A percentile compares a stretch with the other conserved stretches of the same genome.
Conservation (phyloP, 2,113 vertebrate genomes). For the Ivindomyrus marchei region DNA sequence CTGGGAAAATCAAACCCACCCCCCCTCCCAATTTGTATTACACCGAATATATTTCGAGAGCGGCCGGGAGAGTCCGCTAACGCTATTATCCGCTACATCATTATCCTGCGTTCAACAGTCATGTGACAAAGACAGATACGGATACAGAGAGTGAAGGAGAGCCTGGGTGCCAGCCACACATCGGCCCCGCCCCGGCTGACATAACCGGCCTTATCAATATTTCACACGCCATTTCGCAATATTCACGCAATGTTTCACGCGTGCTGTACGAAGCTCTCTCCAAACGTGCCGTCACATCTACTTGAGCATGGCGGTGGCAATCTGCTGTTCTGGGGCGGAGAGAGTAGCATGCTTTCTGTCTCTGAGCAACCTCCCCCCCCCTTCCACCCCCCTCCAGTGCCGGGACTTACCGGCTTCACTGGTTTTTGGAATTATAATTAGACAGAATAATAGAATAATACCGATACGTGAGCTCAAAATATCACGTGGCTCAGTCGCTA, state of each 20-base stretch:
- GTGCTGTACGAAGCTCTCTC: conserved; percentile 38
- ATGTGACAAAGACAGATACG: not conserved
- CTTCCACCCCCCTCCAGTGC: conserved; percentile 58
- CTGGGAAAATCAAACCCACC: not conserved
- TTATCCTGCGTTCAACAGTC: not conserved
- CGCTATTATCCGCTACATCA: not conserved
- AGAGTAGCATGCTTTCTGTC: conserved; percentile 71
- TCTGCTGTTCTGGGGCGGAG: conserved; percentile 71
- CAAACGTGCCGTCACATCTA: conserved; percentile 78
- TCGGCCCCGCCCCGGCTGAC: not conserved
- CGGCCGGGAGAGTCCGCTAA: not conserved
- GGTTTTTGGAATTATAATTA: conserved; percentile 81
- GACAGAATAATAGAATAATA: conserved; percentile 80
- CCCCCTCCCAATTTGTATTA: not conserved
- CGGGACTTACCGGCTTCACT: conserved; percentile 72
- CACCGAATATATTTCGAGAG: not conserved
- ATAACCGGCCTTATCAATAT: conserved; percentile 6
- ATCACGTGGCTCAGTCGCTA: not conserved
- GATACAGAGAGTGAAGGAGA: not conserved
- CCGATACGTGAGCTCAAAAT: conserved; percentile 68
- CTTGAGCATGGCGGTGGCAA: conserved; percentile 62
- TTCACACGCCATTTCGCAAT: not conserved
- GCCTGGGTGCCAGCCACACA: not conserved
- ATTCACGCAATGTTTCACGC: not conserved
- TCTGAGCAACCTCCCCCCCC: conserved; percentile 36